Evolutionary conservation across 2,888 invertebrate species (phyloP), one percentile per base, ranked within the genome.

Genomic region (Nowickia ferox): DNA sequence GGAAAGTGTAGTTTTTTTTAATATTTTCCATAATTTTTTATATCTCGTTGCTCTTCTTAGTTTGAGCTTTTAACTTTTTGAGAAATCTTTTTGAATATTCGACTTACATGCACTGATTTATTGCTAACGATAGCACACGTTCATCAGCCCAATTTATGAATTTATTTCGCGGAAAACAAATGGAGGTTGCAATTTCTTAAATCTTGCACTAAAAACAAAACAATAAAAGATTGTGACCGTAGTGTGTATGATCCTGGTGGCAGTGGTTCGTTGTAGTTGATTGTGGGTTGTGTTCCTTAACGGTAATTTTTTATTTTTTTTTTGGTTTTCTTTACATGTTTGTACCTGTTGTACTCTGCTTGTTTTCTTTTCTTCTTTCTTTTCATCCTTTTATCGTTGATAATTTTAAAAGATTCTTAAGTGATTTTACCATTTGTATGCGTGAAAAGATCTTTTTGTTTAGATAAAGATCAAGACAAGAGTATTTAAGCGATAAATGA

Each of bases 251-350:
- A 10, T 44, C 51, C 61, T 77, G 53, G 48, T 81, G 74, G 77
- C 74, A 55, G 22, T 74, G 19, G 40, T 63, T 44, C n/a, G 68
- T 42, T 71, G 65, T 53, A 59, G 59, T 66, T 42, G 57, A 66
- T 83, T 76, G 86, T 86, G 86, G 86, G 86, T 79, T 86, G 86
- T 83, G 83, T 86, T 83, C 83, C 79, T 86, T 86, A 86, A 86
- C 86, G 83, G 86, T 80, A 79, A 75, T 53, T 2, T 76, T 71
- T 71, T 71, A 19, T 40, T 22, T 55, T 30, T n/a, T 59, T 40
- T 17, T 17, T 66, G 0, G 30, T 30, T 68, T 69, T 74, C 61
- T 76, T 71, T 59, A 71, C 76, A 83, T 83, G 59, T 80, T 71
- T 76, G 38, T 72, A 59, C 72, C 77, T 78, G 72, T 59, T 74